Base-by-base conservation (phyloP, 1,140 invertebrate genomes). In the Papilio helenus region DNA sequence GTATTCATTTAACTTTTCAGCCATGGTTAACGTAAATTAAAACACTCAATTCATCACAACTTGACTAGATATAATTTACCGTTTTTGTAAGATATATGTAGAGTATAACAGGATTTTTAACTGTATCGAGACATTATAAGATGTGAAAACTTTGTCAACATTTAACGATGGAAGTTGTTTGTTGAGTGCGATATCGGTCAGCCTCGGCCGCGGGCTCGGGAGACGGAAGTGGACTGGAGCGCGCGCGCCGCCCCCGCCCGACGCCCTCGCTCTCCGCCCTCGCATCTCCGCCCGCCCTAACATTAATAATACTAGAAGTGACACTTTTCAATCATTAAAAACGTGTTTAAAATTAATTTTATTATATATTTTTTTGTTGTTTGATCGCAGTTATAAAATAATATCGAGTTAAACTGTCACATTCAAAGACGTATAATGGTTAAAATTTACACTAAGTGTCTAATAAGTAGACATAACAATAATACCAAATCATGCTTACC, bases 1-100 rank as follows among this genome's bases (percentile, higher is more conserved):
- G 88, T 98, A 98, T 81, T 97, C 96, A 85, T 97, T 95, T 76
- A 98, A 92, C 91, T 98, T 98, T 80, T 98, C 97, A 84, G 96
- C 96, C 95, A 95, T 95, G 61, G 78, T 88, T 34, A 46, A 65
- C 23, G 39, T 34, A 82, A 79, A 18, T 49, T 71, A n/a, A 73
- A 10, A 39, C 20, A 74, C 42, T 26, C 20, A 51, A 49, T 26
- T 26, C 44, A 51, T 74, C 2, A 49, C 72, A 23, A 74, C 10
- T 74, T 68, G 3, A 68, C 23, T 16, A 34, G 7, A 23, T 3
- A 65, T 29, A 29, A 68, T 29, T 23, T 14, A 16, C 4, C 29
- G 12, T 68, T 26, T 29, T 14, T 34, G 7, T 18, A 34, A 61
- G 23, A 29, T 29, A 12, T 23, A 20, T 1, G 7, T 1, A 12